Conservation (phyloP, 2,888 invertebrate species). For the Oscheius sp. region DNA sequence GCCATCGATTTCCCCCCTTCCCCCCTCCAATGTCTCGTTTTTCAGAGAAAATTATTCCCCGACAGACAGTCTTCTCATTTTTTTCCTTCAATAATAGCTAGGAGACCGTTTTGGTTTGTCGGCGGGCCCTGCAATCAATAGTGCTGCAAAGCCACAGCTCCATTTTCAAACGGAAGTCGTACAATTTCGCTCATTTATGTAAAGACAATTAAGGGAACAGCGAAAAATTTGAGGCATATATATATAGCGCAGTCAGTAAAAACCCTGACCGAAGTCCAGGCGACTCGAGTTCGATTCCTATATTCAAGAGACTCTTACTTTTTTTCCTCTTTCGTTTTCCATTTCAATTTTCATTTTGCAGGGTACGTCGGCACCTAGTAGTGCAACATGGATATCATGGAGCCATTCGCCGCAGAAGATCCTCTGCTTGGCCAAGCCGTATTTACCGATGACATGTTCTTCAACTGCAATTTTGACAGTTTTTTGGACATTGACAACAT, state of each 20-base stretch:
- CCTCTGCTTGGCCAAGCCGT: not conserved
- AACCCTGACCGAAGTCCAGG: too few relatives aligned
- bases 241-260: too few relatives aligned
- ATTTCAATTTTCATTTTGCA: not conserved
- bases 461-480: not conserved
- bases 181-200: not conserved
- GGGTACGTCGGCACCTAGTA: slow-evolving; percentile 16
- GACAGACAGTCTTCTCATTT: too few relatives aligned
- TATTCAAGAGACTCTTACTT: not conserved
- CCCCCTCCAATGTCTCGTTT: not conserved
- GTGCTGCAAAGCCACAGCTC: slow-evolving; percentile 12
- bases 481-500: slow-evolving; percentile 26
- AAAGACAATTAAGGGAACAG: too few relatives aligned
- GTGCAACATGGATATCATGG: slow-evolving; percentile 9
- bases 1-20: not conserved
- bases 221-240: too few relatives aligned
- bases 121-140: slow-evolving; percentile 11
- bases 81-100: not conserved
- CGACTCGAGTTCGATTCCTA: too few relatives aligned
- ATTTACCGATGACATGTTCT: not conserved
- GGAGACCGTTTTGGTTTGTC: not conserved
- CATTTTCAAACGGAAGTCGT: not conserved
- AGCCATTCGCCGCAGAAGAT: slow-evolving; percentile 7
- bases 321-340: not conserved
- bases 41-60: not conserved